Evolutionary conservation across 2,888 invertebrate species (phyloP), one percentile per base, ranked within the genome.

Genomic region (Candidula unifasciata): DNA sequence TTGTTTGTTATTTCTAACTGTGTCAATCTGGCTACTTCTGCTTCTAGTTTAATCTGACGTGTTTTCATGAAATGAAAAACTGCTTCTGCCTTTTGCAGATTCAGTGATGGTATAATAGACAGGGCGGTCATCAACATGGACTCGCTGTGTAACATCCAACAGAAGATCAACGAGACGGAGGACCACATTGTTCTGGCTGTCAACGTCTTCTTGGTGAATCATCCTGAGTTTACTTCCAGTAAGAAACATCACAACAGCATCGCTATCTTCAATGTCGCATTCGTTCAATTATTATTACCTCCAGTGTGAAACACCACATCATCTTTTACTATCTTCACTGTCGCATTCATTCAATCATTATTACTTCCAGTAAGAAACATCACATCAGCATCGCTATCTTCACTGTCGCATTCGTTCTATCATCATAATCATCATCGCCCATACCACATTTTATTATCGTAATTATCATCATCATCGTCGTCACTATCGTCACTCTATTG

Each of bases 141-240:
- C 6, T 77, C 86, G 0, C 68, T 91, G 10, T 92, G 91, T 80
- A 91, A 91, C 88, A 79, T 78, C 18, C 87, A 87, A 68, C 37
- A 77, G 24, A 80, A 57, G 6, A 78, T 80, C 24, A 85, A 86
- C 69, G 79, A 79, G 6, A 81, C 74, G 0, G 89, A 89, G 21
- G 90, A 91, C 82, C 68, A 82, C 44, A 77, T 91, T 2, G 82
- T 83, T 2, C 86, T 91, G 35, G 85, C 88, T 10, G 76, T 80
- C 44, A 76, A 71, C 71, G 79, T 86, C 37, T 21, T 60, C 37
- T n/a, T 86, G 37, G 33, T 33, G n/a, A 37, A 78, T 16, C 16
- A 69, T 24, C 30, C 57, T 10, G 0, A 35, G 44, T 76, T 64
- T 44, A 21, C 27, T 24, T 5, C 33, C 6, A 54, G 82, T 82